Evolutionary conservation across 2,888 invertebrate species (phyloP).

Genomic region (Hydraecia micacea): DNA sequence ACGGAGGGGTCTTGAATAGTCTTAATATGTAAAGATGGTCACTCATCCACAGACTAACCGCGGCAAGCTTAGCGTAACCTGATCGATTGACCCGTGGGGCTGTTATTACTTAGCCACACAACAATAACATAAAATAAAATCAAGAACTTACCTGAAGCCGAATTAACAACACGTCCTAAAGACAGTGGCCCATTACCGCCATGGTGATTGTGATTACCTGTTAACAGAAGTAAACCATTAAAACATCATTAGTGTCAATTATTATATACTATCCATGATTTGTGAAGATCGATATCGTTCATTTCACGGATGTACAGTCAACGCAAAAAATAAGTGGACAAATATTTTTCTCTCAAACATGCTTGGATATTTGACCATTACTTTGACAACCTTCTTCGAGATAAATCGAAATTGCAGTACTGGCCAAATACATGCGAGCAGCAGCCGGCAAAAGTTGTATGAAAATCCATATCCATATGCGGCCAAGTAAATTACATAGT

Average conservation of each 20-base stretch:
- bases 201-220: conserved; percentile 76
- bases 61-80: neutral
- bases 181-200: conserved; percentile 69
- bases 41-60: neutral
- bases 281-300: conserved; percentile 16
- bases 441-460: no score
- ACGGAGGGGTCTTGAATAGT: neutral
- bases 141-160: conserved; percentile 77
- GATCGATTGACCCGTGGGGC: neutral
- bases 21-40: neutral
- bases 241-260: conserved; percentile 39
- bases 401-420: no score
- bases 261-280: conserved; percentile 15
- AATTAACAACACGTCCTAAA: conserved; percentile 70
- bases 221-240: conserved; percentile 68
- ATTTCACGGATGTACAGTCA: conserved; percentile 27
- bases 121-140: neutral
- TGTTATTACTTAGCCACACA: neutral
- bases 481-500: no score
- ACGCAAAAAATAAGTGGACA: neutral
- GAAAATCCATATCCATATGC: no score
- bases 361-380: no score
- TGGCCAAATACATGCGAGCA: no score
- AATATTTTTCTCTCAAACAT: no score
- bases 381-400: no score